Conservation (phyloP, 2,797 vertebrate species). For the Carduelis carduelis region DNA sequence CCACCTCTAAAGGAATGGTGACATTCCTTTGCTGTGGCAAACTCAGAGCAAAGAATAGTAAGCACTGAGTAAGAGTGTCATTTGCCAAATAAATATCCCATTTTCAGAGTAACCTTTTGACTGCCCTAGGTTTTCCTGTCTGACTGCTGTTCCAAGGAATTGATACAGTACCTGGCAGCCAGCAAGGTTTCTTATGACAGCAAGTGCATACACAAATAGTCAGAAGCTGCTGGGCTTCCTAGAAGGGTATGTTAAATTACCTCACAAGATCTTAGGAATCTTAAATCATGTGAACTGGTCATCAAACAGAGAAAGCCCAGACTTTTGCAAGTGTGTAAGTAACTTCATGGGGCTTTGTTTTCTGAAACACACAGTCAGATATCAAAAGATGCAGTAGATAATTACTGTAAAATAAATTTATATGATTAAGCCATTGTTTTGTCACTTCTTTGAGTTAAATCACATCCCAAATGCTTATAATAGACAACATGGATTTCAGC, state of each 20-base stretch:
- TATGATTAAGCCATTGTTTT: background rate
- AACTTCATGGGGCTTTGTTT: background rate
- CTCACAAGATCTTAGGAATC: background rate
- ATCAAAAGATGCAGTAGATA: background rate
- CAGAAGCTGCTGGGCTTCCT: background rate
- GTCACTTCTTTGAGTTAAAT: background rate
- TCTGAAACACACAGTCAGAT: background rate
- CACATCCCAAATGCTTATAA: background rate
- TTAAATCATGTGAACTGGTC: background rate
- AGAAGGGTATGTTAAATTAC: background rate
- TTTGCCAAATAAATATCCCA: background rate
- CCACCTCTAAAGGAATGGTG: background rate
- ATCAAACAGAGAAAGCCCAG: background rate
- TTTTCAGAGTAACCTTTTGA: background rate
- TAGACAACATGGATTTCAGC: background rate
- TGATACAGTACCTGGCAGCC: background rate
- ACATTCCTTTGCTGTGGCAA: background rate
- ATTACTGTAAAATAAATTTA: background rate
- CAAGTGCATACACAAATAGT: background rate
- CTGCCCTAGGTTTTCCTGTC: background rate
- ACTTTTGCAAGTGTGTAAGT: background rate
- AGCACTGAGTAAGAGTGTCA: background rate
- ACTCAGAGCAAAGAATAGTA: background rate
- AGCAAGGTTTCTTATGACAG: background rate
- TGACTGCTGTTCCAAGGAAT: constrained; percentile 1